These are phyloP conservation scores for Embidobia sp. DNA, from an alignment of 2,888 invertebrate species.

Conservation along the genomic window DNA sequence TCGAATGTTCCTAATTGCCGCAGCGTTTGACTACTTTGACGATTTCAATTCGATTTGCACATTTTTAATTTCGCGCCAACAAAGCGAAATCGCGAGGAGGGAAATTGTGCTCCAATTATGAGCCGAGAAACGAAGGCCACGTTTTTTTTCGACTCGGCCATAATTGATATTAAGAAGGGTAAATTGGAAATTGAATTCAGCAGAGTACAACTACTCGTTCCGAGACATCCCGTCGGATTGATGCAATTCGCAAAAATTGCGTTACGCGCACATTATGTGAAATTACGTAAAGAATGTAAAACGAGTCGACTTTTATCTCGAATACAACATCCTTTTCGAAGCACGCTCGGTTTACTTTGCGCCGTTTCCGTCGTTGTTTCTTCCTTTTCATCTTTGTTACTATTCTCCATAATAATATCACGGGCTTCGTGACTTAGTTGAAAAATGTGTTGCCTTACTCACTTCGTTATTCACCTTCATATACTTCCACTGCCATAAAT, in stretches of 20 bases:
- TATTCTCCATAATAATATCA: slow-evolving; percentile 47
- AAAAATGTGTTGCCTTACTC: slow-evolving; percentile 50
- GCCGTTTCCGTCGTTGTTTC: slow-evolving; percentile 42
- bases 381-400: slow-evolving; percentile 47
- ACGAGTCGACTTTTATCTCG: slow-evolving; percentile 27
- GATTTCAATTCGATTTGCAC: no score
- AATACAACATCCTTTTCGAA: slow-evolving; percentile 19
- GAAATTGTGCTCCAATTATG: no score
- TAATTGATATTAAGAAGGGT: no score
- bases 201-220: not conserved
- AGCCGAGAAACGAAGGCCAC: no score
- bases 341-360: no score
- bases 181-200: not conserved
- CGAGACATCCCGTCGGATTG: not conserved
- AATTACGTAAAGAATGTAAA: slow-evolving; percentile 17
- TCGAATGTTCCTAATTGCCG: no score
- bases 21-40: no score
- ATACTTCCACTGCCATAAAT: slow-evolving; percentile 47
- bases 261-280: slow-evolving; percentile 10
- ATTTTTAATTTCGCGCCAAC: no score
- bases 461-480: slow-evolving; percentile 49
- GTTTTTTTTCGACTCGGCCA: no score
- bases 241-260: slow-evolving; percentile 11
- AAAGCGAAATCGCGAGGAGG: no score
- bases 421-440: slow-evolving; percentile 40